Evolutionary conservation across 2,888 invertebrate genomes (phyloP).

Genomic region (Teinopalpus imperialis): DNA sequence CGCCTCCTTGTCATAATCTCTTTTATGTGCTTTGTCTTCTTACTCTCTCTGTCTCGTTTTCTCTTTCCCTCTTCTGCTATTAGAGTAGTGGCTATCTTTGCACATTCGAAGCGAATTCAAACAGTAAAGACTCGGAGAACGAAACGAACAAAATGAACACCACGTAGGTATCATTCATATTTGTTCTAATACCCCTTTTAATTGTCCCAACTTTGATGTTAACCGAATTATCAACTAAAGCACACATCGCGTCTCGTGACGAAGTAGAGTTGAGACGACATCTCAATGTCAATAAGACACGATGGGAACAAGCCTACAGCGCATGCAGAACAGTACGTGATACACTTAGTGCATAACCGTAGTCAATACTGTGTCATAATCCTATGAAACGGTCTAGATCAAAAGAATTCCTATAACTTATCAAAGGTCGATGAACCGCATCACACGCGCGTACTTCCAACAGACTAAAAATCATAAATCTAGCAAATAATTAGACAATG

Average conservation of each 20-base stretch:
- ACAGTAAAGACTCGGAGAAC: slow-evolving; percentile 11
- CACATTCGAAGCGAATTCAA: neutral
- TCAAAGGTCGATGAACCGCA: neutral
- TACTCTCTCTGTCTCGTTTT: slow-evolving; percentile 10
- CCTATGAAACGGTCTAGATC: slow-evolving; percentile 44
- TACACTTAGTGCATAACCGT: slow-evolving; percentile 68
- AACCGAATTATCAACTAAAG: slow-evolving; percentile 4
- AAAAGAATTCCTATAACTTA: slow-evolving; percentile 22
- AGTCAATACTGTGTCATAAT: slow-evolving; percentile 53
- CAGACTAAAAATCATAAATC: slow-evolving; percentile 57
- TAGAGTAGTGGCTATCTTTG: slow-evolving; percentile 13
- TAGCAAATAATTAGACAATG: slow-evolving; percentile 75
- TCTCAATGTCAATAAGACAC: slow-evolving; percentile 39
- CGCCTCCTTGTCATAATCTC: slow-evolving; percentile 1
- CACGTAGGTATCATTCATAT: no score
- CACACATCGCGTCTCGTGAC: no score
- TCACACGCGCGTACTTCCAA: slow-evolving; percentile 60
- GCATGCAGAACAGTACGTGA: slow-evolving; percentile 74
- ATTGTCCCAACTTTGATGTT: neutral
- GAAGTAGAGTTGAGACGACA: no score
- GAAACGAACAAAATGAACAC: neutral
- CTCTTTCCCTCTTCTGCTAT: slow-evolving; percentile 13
- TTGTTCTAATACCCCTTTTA: no score
- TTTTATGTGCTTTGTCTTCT: slow-evolving; percentile 12
- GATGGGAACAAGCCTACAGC: slow-evolving; percentile 60